Percentiles rank a stretch among this genome's conserved stretches.
Evolutionary conservation across 2,888 invertebrate genomes (phyloP).

Genomic region (Erebia ligea): DNA sequence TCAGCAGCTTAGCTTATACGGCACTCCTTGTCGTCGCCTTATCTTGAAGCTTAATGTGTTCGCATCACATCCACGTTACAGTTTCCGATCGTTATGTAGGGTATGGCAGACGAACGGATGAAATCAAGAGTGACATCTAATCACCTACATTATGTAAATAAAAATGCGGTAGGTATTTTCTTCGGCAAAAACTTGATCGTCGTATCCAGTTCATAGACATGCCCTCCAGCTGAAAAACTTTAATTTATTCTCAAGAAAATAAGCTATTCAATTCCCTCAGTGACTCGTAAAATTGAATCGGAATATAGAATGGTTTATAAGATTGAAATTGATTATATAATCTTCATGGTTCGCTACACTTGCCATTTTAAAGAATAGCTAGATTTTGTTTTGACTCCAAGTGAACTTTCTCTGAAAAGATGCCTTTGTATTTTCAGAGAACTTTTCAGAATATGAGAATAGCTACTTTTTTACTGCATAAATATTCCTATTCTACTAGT

Average conservation of each 20-base stretch:
- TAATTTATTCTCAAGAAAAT: slow-evolving; percentile 19
- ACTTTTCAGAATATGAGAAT: too few species aligned
- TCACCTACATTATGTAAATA: neutral
- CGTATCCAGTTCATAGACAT: slow-evolving; percentile 5
- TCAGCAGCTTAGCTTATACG: slow-evolving; percentile 8
- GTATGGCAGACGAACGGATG: neutral
- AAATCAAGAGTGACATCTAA: neutral
- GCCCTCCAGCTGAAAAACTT: slow-evolving; percentile 15
- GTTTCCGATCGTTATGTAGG: slow-evolving; percentile 1
- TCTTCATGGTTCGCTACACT: slow-evolving; percentile 12
- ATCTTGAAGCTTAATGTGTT: slow-evolving; percentile 15
- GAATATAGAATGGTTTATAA: slow-evolving; percentile 20
- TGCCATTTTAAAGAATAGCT: slow-evolving; percentile 4
- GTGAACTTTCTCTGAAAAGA: neutral
- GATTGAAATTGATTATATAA: slow-evolving; percentile 22
- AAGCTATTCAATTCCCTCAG: slow-evolving; percentile 15
- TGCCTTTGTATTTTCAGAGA: too few species aligned
- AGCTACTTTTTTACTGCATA: too few species aligned
- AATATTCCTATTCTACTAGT: too few species aligned
- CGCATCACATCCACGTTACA: slow-evolving; percentile 5
- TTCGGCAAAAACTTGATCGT: slow-evolving; percentile 5
- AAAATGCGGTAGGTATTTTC: neutral
- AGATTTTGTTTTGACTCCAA: neutral
- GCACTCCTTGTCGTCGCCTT: slow-evolving; percentile 9
- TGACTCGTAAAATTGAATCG: slow-evolving; percentile 19